Base-by-base conservation (phyloP, 2,797 vertebrate genomes). In the Rhinichthys osculus region DNA sequence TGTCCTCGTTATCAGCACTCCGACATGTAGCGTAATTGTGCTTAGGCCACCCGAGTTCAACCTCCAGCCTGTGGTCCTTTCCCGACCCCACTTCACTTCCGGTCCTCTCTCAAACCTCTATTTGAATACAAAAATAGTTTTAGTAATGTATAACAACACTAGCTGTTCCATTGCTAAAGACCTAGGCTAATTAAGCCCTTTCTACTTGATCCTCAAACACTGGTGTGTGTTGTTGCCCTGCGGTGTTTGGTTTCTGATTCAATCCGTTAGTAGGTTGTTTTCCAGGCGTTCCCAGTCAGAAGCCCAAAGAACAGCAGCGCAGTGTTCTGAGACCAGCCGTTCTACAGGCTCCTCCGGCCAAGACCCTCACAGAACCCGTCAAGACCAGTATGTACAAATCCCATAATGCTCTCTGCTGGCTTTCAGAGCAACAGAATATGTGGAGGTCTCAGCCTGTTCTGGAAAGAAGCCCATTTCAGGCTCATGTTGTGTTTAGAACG, bases 251-350 rank as follows among this genome's bases (percentile, higher is more conserved):
- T 86, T 89, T 89, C 89, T 86, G 85, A 87, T 90, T 89, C 90
- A 89, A 90, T 85, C 87, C 81, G 27, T 86, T 85, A 87, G 84
- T 89, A 91, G 88, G 86, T 87, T 94, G 79, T 94, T 85, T 94
- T 95, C 23, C 94, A 99, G 98, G 98, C 87, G 92, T 99, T 87
- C 98, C 98, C 0, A 99, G 97, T 96, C 98, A 99, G 93, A 99
- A 99, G 92, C 98, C 98, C 54, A 99, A 99, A 95, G 98, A 99
- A 78, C 98, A 97, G 92, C 98, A 99, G 90, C 97, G 98, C 83
- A 99, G 97, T 14, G 98, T 99, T 85, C 95, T 99, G 83, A 98
- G 98, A 89, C 98, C 98, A 1, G 98, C 98, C 21, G 96, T 99
- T 47, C 93, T 99, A 38, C 98, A 99, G 90, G 96, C 98, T 7